phyloP scores from a whole-genome alignment of 2,888 invertebrate species.

The Lycocerus yunnanus region DNA sequence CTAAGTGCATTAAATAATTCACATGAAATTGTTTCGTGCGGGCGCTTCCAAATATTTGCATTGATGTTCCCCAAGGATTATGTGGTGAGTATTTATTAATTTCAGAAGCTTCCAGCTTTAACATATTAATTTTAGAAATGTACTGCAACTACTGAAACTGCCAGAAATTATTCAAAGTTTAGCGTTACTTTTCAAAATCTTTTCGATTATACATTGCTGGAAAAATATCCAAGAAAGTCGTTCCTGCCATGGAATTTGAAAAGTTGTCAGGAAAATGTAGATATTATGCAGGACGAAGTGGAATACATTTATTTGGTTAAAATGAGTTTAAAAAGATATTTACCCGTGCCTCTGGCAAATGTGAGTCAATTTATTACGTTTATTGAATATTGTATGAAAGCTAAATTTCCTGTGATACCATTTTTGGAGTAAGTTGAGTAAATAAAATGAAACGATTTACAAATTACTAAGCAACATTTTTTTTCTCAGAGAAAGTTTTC shows the following conservation, averaged over 20 bases:
- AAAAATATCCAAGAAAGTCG: slow-evolving; percentile 64
- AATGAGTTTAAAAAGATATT: slow-evolving; percentile 64
- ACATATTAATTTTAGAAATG: slow-evolving; percentile 56
- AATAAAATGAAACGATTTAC: slow-evolving; percentile 1
- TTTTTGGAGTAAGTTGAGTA: slow-evolving; percentile 76
- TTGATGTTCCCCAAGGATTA: slow-evolving; percentile 65
- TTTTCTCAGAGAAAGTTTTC: slow-evolving; percentile 68
- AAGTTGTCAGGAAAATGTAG: neutral
- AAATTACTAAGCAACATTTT: slow-evolving; percentile 6
- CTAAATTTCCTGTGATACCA: slow-evolving; percentile 67
- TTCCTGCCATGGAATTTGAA: slow-evolving; percentile 68
- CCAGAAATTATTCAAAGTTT: slow-evolving; percentile 61
- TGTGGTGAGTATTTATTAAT: slow-evolving; percentile 55
- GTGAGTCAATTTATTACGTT: slow-evolving; percentile 72
- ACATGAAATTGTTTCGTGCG: slow-evolving; percentile 60
- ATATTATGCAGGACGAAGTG: slow-evolving; percentile 52
- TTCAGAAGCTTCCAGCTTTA: neutral
- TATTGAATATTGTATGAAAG: slow-evolving; percentile 65
- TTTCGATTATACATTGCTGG: slow-evolving; percentile 66
- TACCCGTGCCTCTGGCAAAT: slow-evolving; percentile 58
- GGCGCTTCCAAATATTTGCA: slow-evolving; percentile 67
- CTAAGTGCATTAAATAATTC: slow-evolving; percentile 65
- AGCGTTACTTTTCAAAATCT: slow-evolving; percentile 71
- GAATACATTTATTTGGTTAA: slow-evolving; percentile 67
- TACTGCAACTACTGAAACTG: slow-evolving; percentile 61